Evolutionary conservation across 2,797 vertebrate species (phyloP).

Genomic region (Molossus molossus): DNA sequence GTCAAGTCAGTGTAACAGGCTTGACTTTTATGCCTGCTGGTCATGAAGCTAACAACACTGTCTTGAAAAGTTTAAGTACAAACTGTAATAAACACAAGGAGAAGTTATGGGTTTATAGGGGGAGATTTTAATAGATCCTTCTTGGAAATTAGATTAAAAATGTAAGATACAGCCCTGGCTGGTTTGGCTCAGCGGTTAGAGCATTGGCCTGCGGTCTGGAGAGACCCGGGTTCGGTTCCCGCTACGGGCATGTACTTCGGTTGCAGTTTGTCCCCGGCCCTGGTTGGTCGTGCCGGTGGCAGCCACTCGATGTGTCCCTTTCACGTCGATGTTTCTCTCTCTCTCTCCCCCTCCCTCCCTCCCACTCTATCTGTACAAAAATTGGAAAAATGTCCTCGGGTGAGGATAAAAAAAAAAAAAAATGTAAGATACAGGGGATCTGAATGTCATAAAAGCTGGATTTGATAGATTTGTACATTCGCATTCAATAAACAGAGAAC

Average conservation of each 20-base stretch:
- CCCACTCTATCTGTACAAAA: too few relatives aligned
- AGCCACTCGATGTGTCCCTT: too few relatives aligned
- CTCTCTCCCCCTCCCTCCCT: too few relatives aligned
- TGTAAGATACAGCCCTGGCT: neutral
- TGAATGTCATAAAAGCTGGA: constrained; percentile 25
- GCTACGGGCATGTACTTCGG: too few relatives aligned
- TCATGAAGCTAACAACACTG: neutral
- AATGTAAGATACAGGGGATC: neutral
- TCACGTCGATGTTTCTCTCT: too few relatives aligned
- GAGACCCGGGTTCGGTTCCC: too few relatives aligned
- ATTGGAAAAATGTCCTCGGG: too few relatives aligned
- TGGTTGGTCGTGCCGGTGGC: too few relatives aligned
- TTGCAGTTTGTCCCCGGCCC: too few relatives aligned
- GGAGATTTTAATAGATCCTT: neutral
- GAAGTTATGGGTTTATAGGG: neutral
- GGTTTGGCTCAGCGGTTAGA: too few relatives aligned
- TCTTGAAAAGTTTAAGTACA: constrained; percentile 4
- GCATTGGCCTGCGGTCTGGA: too few relatives aligned
- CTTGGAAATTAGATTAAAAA: constrained; percentile 2
- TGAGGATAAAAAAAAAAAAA: too few relatives aligned
- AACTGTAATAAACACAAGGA: neutral
- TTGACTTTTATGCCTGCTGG: neutral
- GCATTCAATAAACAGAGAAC: neutral
- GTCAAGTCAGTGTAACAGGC: neutral
- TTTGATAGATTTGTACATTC: neutral